A percentile compares a stretch with the other conserved stretches of the same genome.
phyloP scores from a whole-genome alignment of 2,113 vertebrate genomes.

The Cavia aperea region DNA sequence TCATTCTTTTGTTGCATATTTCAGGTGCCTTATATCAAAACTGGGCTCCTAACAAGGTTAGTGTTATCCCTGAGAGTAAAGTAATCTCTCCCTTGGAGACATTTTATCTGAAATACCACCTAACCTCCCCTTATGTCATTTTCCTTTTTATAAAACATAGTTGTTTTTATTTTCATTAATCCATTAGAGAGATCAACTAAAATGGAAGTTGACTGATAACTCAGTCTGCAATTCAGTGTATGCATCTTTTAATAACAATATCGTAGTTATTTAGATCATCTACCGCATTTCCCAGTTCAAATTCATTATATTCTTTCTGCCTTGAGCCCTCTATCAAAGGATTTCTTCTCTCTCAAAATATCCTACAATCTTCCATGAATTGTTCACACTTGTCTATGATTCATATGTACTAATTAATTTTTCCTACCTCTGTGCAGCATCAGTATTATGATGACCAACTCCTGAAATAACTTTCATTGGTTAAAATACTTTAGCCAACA shows the following conservation, averaged over 20 bases:
- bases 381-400: background rate
- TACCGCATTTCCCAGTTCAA: background rate
- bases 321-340: background rate
- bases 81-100: rapidly evolving
- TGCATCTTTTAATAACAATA: background rate
- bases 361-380: background rate
- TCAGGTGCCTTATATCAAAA: background rate
- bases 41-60: background rate
- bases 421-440: background rate
- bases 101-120: background rate
- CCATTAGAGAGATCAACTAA: background rate
- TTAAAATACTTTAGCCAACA: background rate
- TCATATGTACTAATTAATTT: background rate
- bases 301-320: conserved; percentile 1
- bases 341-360: background rate
- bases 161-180: background rate
- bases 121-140: background rate
- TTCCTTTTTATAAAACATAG: background rate
- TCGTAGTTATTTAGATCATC: background rate
- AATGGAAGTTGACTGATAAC: background rate
- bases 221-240: background rate
- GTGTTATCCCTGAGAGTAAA: background rate
- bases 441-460: background rate
- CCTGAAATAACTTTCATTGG: background rate
- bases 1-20: background rate